Percentiles rank a stretch among this genome's conserved stretches.
Conservation (phyloP, 2,888 invertebrate genomes). For the Sipha maydis region DNA sequence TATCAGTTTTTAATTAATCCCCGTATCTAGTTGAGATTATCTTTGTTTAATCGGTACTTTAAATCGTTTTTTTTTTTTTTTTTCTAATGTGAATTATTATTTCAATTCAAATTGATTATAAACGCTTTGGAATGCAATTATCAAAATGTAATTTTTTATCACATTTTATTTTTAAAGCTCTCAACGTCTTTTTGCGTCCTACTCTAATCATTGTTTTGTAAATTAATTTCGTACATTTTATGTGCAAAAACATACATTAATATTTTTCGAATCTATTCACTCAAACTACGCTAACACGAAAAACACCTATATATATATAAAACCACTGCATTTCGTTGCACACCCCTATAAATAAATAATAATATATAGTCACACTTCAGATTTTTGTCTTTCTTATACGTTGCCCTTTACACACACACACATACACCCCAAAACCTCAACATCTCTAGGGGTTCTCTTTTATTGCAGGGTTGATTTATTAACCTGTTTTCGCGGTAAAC, state of each 20-base stretch:
- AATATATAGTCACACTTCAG: neutral
- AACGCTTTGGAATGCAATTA: conserved; percentile 23
- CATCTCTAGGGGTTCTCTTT: neutral
- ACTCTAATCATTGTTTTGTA: neutral
- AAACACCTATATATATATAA: neutral
- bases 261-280: neutral
- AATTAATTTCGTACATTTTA: neutral
- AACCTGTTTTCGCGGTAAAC: neutral
- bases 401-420: neutral
- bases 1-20: neutral
- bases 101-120: neutral
- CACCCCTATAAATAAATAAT: neutral
- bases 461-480: neutral
- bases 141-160: neutral
- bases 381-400: neutral
- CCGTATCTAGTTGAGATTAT: conserved; percentile 17
- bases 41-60: conserved; percentile 22
- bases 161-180: neutral
- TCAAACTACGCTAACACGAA: neutral
- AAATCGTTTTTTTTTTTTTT: neutral
- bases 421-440: neutral
- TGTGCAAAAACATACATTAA: neutral
- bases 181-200: neutral
- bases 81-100: neutral
- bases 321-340: neutral